A percentile compares a stretch with the other conserved stretches of the same genome.
Conservation (phyloP, 92 coral and sea anemone genomes). For the Epizoanthus fatuus region DNA sequence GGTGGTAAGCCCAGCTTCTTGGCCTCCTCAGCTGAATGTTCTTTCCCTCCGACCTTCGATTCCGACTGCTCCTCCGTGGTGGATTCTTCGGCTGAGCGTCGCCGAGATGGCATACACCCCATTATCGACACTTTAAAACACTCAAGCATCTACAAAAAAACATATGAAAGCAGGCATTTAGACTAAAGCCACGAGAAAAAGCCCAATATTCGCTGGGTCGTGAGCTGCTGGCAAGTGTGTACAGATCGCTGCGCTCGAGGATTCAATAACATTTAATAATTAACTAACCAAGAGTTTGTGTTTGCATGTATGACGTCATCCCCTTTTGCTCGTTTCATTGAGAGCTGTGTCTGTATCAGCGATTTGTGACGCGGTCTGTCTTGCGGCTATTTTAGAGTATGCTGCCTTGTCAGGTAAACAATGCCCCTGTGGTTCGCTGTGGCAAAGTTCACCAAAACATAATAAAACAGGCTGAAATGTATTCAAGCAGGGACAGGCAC, state of each 20-base stretch:
- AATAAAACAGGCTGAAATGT: too few relatives aligned
- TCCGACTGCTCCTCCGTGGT: constrained; percentile 70
- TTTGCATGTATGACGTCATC: constrained; percentile 71
- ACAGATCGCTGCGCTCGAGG: constrained; percentile 38
- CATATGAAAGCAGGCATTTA: constrained; percentile 26
- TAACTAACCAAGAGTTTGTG: constrained; percentile 68
- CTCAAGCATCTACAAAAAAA: constrained; percentile 85
- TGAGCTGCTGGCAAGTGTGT: constrained; percentile 23
- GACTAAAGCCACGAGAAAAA: constrained; percentile 18
- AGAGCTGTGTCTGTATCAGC: not conserved
- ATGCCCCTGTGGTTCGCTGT: too few relatives aligned
- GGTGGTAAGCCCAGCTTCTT: constrained; percentile 49
- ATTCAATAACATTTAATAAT: constrained; percentile 78
- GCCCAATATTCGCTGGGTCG: constrained; percentile 4
- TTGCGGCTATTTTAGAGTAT: constrained; percentile 2
- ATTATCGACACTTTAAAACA: constrained; percentile 82
- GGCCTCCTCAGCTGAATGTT: constrained; percentile 45
- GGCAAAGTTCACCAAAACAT: too few relatives aligned
- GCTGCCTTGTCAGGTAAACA: not conserved
- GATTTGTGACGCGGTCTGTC: constrained; percentile 12
- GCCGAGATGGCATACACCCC: constrained; percentile 97
- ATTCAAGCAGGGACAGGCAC: too few relatives aligned
- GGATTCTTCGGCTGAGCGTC: constrained; percentile 63
- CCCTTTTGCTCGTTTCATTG: constrained; percentile 43
- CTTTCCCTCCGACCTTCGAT: constrained; percentile 59